Percentiles rank a stretch among this genome's conserved stretches.
Evolutionary conservation across 2,888 invertebrate species (phyloP).

Genomic region (Tyria jacobaeae): DNA sequence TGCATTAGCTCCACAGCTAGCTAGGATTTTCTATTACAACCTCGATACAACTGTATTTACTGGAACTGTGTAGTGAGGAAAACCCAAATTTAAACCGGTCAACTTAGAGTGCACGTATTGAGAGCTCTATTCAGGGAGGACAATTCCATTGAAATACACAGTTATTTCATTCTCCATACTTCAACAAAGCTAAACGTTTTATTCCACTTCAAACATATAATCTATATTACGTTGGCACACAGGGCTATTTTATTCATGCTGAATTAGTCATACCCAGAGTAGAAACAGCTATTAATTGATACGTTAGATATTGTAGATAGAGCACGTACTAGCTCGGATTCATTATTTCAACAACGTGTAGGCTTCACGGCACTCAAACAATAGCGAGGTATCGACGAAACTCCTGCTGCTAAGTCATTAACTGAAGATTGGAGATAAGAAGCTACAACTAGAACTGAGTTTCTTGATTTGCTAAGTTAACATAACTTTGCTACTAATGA

Average conservation of each 20-base stretch:
- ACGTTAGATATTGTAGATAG: conserved; percentile 58
- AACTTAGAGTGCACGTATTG: background rate
- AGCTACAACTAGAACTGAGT: conserved; percentile 28
- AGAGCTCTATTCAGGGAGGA: background rate
- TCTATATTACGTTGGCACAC: conserved; percentile 32
- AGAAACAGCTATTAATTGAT: conserved; percentile 48
- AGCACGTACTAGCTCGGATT: conserved; percentile 59
- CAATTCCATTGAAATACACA: conserved; percentile 27
- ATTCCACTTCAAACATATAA: conserved; percentile 34
- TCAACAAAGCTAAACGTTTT: conserved; percentile 19
- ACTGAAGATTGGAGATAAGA: conserved; percentile 47
- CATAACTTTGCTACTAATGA: no score
- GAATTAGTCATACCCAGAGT: conserved; percentile 42
- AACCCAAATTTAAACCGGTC: background rate
- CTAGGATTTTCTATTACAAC: no score
- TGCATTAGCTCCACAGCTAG: no score
- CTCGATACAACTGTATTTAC: background rate
- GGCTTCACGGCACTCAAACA: conserved; percentile 40
- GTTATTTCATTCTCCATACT: conserved; percentile 39
- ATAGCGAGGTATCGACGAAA: conserved; percentile 31
- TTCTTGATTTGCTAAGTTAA: conserved; percentile 41
- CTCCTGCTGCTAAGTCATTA: conserved; percentile 43
- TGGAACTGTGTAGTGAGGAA: background rate
- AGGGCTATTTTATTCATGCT: conserved; percentile 35
- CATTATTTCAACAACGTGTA: conserved; percentile 48